Conservation (phyloP, 2,113 vertebrate species). For the Pterophyllum scalare region DNA sequence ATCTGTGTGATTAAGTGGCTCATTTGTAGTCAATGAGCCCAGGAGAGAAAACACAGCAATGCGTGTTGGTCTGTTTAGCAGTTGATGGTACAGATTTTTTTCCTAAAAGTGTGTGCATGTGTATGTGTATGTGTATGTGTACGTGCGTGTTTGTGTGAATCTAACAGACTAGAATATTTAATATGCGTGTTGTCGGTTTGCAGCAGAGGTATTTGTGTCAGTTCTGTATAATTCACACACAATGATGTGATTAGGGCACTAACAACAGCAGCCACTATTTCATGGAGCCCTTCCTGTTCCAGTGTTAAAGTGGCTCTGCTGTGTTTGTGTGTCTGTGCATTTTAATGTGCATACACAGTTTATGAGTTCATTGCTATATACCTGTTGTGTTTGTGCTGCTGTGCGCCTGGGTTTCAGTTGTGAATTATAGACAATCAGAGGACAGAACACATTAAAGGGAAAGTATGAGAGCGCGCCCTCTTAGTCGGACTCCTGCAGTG, state of each 20-base stretch:
- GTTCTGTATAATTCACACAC: slow-evolving; percentile 34
- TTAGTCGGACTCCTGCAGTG: slow-evolving; percentile 13
- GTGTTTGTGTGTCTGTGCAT: slow-evolving; percentile 14
- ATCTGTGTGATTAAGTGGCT: slow-evolving; percentile 40
- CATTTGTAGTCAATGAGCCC: slow-evolving; percentile 40
- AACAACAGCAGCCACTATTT: slow-evolving; percentile 22
- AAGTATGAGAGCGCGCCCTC: background rate
- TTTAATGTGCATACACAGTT: slow-evolving; percentile 1
- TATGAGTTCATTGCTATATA: background rate
- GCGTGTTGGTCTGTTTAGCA: slow-evolving; percentile 2
- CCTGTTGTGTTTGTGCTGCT: background rate
- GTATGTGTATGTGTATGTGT: too few relatives aligned
- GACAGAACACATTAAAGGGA: background rate
- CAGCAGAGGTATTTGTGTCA: slow-evolving; percentile 6
- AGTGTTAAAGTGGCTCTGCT: background rate
- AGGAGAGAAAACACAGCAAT: background rate
- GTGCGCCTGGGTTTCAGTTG: background rate
- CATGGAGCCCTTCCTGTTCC: slow-evolving; percentile 14
- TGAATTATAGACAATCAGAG: background rate
- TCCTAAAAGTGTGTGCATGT: background rate
- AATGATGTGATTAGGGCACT: slow-evolving; percentile 26
- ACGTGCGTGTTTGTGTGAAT: background rate
- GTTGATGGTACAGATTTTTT: background rate
- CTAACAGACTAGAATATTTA: slow-evolving; percentile 21
- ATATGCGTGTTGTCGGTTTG: slow-evolving; percentile 17